Percentiles rank a stretch among this genome's conserved stretches.
Conservation (phyloP, 2,888 invertebrate genomes). For the Drosophila pseudotakahashii region DNA sequence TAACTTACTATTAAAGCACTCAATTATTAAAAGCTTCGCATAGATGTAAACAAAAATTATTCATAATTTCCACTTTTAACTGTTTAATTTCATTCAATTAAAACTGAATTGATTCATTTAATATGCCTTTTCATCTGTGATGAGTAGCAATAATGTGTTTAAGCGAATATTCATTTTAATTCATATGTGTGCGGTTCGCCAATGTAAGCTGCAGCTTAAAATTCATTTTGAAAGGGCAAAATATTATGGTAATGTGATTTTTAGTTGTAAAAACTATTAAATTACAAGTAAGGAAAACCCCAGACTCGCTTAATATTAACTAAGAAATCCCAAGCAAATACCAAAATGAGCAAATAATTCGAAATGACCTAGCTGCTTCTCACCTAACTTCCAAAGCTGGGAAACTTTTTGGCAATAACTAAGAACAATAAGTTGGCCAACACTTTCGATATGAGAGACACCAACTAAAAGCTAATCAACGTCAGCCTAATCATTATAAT, state of each 20-base stretch:
- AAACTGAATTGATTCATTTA: background rate
- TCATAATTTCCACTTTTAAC: background rate
- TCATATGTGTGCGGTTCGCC: background rate
- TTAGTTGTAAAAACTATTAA: too few species aligned
- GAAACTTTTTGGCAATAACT: conserved; percentile 16
- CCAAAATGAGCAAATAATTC: background rate
- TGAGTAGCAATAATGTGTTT: background rate
- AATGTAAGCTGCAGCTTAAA: background rate
- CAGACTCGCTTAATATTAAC: too few species aligned
- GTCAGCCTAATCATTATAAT: conserved; percentile 51
- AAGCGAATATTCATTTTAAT: background rate
- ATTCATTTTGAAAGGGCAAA: background rate
- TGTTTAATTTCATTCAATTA: conserved; percentile 1
- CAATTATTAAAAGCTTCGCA: background rate
- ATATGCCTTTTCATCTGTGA: background rate
- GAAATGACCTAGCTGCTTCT: background rate
- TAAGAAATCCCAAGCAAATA: background rate
- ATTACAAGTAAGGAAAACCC: too few species aligned
- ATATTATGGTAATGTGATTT: too few species aligned
- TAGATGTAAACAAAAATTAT: background rate
- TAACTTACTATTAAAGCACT: conserved; percentile 1
- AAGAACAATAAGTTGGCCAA: conserved; percentile 15
- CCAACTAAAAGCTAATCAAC: conserved; percentile 51
- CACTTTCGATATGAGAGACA: conserved; percentile 13
- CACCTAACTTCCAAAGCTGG: background rate